These are phyloP conservation scores for Selenia dentaria DNA, from an alignment of 2,888 invertebrate species.

Conservation along the genomic window DNA sequence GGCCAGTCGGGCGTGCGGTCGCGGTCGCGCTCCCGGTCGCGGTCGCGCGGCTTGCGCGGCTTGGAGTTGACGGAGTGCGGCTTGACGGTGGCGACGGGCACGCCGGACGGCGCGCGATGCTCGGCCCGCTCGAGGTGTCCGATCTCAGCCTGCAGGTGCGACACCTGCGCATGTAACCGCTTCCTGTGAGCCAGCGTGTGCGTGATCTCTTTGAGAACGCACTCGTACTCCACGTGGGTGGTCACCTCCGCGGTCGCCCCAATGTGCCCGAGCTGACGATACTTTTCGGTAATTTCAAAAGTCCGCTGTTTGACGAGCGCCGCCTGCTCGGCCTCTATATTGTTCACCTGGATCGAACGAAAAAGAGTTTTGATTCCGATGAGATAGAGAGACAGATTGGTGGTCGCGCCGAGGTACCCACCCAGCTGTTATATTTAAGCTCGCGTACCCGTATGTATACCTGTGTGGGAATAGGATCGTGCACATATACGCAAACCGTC, in stretches of 20 bases:
- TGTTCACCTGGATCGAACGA: slow-evolving; percentile 72
- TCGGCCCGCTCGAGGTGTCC: slow-evolving; percentile 88
- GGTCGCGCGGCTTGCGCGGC: slow-evolving; percentile 86
- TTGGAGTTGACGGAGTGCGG: slow-evolving; percentile 60
- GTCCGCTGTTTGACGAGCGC: slow-evolving; percentile 89
- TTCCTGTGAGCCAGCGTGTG: slow-evolving; percentile 93
- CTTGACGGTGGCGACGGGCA: slow-evolving; percentile 6
- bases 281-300: slow-evolving; percentile 90
- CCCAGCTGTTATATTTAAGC: background rate
- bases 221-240: slow-evolving; percentile 90
- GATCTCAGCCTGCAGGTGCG: slow-evolving; percentile 92
- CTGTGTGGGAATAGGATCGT: background rate
- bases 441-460: background rate
- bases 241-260: slow-evolving; percentile 85
- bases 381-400: slow-evolving; percentile 2
- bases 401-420: background rate
- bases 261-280: slow-evolving; percentile 82
- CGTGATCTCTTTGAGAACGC: slow-evolving; percentile 94
- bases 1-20: slow-evolving; percentile 96
- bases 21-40: slow-evolving; percentile 89
- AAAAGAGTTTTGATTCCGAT: slow-evolving; percentile 24
- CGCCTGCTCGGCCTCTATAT: slow-evolving; percentile 91
- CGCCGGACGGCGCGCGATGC: slow-evolving; percentile 6
- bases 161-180: slow-evolving; percentile 91
- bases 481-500: background rate